These are phyloP conservation scores for Drosophila asahinai DNA, from an alignment of 1,140 invertebrate genomes.

Conservation along the genomic window DNA sequence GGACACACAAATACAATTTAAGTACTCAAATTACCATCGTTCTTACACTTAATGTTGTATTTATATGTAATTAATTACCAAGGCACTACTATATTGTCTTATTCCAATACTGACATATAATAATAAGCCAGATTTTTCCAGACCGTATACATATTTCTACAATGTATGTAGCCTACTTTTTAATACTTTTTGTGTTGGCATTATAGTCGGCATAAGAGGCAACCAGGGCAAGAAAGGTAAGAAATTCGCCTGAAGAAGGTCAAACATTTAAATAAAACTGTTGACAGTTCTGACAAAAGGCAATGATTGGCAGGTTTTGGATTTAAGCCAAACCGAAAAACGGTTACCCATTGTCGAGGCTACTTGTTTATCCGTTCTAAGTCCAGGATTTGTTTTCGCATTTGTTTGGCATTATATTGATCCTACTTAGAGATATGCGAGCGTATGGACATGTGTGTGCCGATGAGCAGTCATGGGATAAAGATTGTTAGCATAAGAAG, in stretches of 20 bases:
- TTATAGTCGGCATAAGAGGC: not conserved
- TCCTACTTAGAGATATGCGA: constrained; percentile 48
- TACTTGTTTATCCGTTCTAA: constrained; percentile 56
- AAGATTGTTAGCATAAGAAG: constrained; percentile 36
- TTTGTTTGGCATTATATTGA: constrained; percentile 53
- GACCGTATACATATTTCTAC: not conserved
- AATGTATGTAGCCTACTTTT: not conserved
- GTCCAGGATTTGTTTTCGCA: constrained; percentile 47
- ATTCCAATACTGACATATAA: not conserved
- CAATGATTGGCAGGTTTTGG: constrained; percentile 43
- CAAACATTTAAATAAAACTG: constrained; percentile 45
- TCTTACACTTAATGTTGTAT: not conserved
- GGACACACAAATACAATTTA: not conserved
- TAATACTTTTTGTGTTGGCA: not conserved
- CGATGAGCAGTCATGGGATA: constrained; percentile 8
- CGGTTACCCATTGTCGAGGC: constrained; percentile 32
- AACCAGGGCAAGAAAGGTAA: not conserved
- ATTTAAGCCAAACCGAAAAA: constrained; percentile 24
- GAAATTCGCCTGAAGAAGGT: constrained; percentile 45
- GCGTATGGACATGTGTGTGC: constrained; percentile 8
- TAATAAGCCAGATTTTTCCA: not conserved
- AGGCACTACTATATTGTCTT: not conserved
- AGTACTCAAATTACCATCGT: not conserved
- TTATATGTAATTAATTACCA: not conserved
- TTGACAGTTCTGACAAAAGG: constrained; percentile 56